Evolutionary conservation across 2,888 invertebrate species (phyloP).

Genomic region (Drosophila robusta): DNA sequence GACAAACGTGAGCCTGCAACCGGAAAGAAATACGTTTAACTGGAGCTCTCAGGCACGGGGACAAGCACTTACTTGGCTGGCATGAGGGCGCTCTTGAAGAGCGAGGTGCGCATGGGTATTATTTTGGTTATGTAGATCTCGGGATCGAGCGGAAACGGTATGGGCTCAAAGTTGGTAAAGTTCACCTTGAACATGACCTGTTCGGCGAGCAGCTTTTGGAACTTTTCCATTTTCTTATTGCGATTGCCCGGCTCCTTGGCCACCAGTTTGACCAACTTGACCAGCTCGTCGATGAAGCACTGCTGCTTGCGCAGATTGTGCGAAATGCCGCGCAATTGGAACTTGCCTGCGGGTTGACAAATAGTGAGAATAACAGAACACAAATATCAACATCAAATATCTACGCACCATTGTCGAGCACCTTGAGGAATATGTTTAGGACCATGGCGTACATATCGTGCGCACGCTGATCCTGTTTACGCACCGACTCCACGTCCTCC

Average conservation of each 20-base stretch:
- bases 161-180: conserved; percentile 95
- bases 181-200: conserved; percentile 93
- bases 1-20: conserved; percentile 91
- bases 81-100: conserved; percentile 98
- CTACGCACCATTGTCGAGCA: conserved; percentile 87
- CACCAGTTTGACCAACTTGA: conserved; percentile 94
- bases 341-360: conserved; percentile 85
- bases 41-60: neutral
- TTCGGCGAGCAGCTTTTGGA: conserved; percentile 93
- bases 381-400: too few relatives aligned
- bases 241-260: conserved; percentile 96
- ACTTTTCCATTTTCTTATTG: conserved; percentile 95
- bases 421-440: conserved; percentile 93
- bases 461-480: conserved; percentile 90
- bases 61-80: conserved; percentile 88
- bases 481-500: conserved; percentile 91
- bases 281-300: conserved; percentile 95
- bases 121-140: conserved; percentile 95
- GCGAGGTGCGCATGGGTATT: conserved; percentile 93
- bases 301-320: conserved; percentile 93
- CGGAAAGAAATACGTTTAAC: too few relatives aligned
- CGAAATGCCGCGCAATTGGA: conserved; percentile 90
- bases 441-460: conserved; percentile 95
- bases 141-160: conserved; percentile 98
- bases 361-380: too few relatives aligned